Base-by-base conservation (phyloP, 2,888 invertebrate genomes). In the Drosophila leonis region DNA sequence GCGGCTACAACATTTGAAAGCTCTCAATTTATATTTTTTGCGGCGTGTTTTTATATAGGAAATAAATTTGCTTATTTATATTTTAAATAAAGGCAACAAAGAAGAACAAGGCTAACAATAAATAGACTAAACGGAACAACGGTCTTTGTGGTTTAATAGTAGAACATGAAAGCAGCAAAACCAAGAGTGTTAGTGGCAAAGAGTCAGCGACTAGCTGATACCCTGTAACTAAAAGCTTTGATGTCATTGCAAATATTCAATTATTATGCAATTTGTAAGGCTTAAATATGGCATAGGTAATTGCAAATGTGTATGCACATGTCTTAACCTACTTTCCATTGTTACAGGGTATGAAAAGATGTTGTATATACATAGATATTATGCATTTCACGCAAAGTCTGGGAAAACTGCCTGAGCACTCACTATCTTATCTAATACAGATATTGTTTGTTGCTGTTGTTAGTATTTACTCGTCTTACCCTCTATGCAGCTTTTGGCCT, bases 401-500 rank as follows among this genome's bases (percentile, higher is more conserved):
- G 64, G 35, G 70, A 62, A 62, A 41, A 51, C 15, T 46, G 20
- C 49, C 51, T 61, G n/a, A n/a, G n/a, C n/a, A n/a, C n/a, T n/a
- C n/a, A n/a, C 61, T 54, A 35, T 42, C 24, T 39, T 59, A 54
- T 55, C 52, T 54, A 35, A 31, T 27, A 12, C 27, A 44, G 44
- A 48, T 18, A 59, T 55, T n/a, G 7, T 63, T 13, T 48, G 24
- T 54, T 35, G 8, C 7, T 1, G 20, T 33, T 37, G 9, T 33
- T 39, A 13, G 24, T 27, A 10, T 52, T 56, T 15, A 4, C 55
- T 52, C 33, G 10, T 35, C 92, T 90, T 68, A 92, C 92, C 92
- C 71, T 92, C 92, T 70, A 91, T 90, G 80, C 85, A 92, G 76
- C 91, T 92, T 42, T 88, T 87, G 3, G 90, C 83, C 78, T 92